Conservation (phyloP, 2,888 invertebrate genomes). For the Apamea sordens region DNA sequence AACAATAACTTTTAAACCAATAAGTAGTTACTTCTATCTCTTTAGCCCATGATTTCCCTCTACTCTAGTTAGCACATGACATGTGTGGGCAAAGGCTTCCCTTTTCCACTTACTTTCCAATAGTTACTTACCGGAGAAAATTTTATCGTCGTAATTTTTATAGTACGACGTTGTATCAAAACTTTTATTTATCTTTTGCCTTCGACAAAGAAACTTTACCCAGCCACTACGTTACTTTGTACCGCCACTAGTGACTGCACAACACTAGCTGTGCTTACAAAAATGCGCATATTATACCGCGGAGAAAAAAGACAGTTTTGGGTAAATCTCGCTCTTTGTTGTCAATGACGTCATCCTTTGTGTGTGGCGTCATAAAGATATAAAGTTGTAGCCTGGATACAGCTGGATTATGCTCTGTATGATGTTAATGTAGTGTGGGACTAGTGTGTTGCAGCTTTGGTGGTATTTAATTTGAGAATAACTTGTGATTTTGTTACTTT, state of each 20-base stretch:
- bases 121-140: neutral
- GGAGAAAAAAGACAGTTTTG: slow-evolving; percentile 80
- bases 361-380: slow-evolving; percentile 78
- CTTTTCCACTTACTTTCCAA: neutral
- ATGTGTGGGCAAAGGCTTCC: neutral
- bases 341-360: slow-evolving; percentile 76
- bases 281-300: slow-evolving; percentile 83
- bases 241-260: slow-evolving; percentile 63
- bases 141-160: neutral
- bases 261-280: slow-evolving; percentile 76
- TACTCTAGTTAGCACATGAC: too few species aligned
- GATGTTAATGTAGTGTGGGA: slow-evolving; percentile 58
- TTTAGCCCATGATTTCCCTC: neutral
- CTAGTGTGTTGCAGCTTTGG: slow-evolving; percentile 22
- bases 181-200: neutral
- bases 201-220: neutral
- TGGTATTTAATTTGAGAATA: slow-evolving; percentile 19
- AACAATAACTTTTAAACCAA: neutral
- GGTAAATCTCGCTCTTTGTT: slow-evolving; percentile 85
- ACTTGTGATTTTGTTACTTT: neutral
- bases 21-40: neutral
- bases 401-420: slow-evolving; percentile 72
- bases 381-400: slow-evolving; percentile 75
- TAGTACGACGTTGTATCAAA: neutral
- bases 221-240: slow-evolving; percentile 10